Percentiles rank a stretch among this genome's conserved stretches.
Evolutionary conservation across 2,888 invertebrate genomes (phyloP).

Genomic region (Corythucha ciliata): DNA sequence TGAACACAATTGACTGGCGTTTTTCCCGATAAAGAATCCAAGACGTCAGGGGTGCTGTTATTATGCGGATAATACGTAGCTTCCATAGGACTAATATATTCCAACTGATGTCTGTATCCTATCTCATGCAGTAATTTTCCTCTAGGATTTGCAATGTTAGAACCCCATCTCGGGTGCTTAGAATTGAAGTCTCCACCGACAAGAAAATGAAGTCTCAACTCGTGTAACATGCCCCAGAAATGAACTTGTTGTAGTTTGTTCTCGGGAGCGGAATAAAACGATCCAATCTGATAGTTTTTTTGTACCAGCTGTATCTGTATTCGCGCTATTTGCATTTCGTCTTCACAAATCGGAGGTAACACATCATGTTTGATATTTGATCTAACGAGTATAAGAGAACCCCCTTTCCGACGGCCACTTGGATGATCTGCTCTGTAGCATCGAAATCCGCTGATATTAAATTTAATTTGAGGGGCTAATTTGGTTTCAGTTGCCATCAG

Average conservation of each 20-base stretch:
- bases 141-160: constrained; percentile 8
- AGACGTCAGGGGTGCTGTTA: constrained; percentile 4
- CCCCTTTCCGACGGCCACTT: constrained; percentile 15
- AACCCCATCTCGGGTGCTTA: constrained; percentile 12
- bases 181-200: constrained; percentile 7
- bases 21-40: constrained; percentile 10
- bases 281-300: neutral
- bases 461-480: constrained; percentile 6
- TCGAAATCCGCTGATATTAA: constrained; percentile 5
- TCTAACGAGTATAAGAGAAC: constrained; percentile 9
- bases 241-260: constrained; percentile 8
- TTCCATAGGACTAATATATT: constrained; percentile 2
- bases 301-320: neutral
- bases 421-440: constrained; percentile 8
- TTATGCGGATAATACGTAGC: constrained; percentile 8
- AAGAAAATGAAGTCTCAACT: constrained; percentile 1
- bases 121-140: constrained; percentile 9
- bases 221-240: neutral
- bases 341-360: constrained; percentile 4
- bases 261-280: constrained; percentile 14
- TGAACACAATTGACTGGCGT: constrained; percentile 2
- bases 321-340: constrained; percentile 14
- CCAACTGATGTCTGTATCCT: neutral
- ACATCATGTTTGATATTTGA: constrained; percentile 4
- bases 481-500: constrained; percentile 12